Percentiles rank a stretch among this genome's conserved stretches.
Conservation (phyloP, 2,113 vertebrate genomes). For the Cephalopterus ornatus region DNA sequence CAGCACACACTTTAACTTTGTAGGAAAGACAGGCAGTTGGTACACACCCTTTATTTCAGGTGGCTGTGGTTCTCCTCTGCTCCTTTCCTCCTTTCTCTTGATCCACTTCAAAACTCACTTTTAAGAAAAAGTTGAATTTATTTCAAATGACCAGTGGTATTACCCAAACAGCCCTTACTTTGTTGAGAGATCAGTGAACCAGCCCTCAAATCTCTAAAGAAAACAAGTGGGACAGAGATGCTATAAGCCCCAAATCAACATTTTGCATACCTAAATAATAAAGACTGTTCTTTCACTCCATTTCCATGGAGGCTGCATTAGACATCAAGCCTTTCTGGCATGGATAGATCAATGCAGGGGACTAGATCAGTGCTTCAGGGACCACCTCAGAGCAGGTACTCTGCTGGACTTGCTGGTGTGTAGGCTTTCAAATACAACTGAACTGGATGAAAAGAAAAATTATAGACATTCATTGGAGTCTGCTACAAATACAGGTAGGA, state of each 20-base stretch:
- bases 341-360: not conserved
- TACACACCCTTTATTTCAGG: not conserved
- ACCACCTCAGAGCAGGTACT: not conserved
- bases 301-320: not conserved
- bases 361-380: not conserved
- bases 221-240: not conserved
- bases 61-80: not conserved
- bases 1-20: not conserved
- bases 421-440: not conserved
- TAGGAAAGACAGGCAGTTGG: not conserved
- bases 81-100: not conserved
- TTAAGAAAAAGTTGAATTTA: not conserved
- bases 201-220: not conserved
- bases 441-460: not conserved
- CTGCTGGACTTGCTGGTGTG: not conserved
- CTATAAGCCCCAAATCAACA: not conserved
- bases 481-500: not conserved
- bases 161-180: not conserved
- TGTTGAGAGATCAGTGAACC: not conserved
- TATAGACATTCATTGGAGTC: not conserved
- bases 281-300: not conserved
- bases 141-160: not conserved
- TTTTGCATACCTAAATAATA: not conserved
- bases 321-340: not conserved
- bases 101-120: not conserved